Percentiles rank a stretch among this genome's conserved stretches.
Conservation (phyloP, 2,113 vertebrate genomes). For the Archocentrus centrarchus region DNA sequence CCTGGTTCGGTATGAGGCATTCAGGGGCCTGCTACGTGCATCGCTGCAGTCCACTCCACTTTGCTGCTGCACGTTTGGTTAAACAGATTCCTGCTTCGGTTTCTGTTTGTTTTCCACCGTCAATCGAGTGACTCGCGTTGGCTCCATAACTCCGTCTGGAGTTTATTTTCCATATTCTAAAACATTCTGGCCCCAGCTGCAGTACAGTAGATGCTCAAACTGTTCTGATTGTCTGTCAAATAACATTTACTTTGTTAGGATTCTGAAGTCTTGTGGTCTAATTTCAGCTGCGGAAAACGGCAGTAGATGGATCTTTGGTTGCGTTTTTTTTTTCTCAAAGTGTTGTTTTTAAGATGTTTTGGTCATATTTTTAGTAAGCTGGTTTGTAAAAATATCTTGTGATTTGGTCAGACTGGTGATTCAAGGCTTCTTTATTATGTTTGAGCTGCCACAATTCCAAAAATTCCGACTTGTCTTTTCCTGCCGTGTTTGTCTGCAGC, state of each 20-base stretch:
- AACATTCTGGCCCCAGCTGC: not conserved
- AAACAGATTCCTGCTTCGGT: conserved; percentile 6
- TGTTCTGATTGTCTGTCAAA: conserved; percentile 15
- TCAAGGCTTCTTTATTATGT: not conserved
- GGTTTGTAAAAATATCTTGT: not conserved
- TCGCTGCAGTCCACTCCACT: not conserved
- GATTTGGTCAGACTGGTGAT: not conserved
- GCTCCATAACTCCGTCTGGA: conserved; percentile 2
- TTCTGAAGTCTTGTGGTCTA: not conserved
- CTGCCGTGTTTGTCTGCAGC: no score
- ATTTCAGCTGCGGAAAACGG: not conserved
- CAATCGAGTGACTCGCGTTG: not conserved
- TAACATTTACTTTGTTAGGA: conserved; percentile 3
- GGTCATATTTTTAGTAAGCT: not conserved
- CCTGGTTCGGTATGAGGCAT: not conserved
- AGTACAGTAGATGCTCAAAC: not conserved
- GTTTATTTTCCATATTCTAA: conserved; percentile 3
- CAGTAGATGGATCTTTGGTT: not conserved
- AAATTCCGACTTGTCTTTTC: not conserved
- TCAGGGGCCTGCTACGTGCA: not conserved
- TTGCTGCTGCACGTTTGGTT: not conserved
- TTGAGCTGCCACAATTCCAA: not conserved
- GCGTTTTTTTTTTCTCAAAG: not conserved
- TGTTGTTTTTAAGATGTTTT: not conserved
- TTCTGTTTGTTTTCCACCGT: conserved; percentile 4